Evolutionary conservation across 2,888 invertebrate species (phyloP).

Genomic region (Caenorhabditis uteleia): DNA sequence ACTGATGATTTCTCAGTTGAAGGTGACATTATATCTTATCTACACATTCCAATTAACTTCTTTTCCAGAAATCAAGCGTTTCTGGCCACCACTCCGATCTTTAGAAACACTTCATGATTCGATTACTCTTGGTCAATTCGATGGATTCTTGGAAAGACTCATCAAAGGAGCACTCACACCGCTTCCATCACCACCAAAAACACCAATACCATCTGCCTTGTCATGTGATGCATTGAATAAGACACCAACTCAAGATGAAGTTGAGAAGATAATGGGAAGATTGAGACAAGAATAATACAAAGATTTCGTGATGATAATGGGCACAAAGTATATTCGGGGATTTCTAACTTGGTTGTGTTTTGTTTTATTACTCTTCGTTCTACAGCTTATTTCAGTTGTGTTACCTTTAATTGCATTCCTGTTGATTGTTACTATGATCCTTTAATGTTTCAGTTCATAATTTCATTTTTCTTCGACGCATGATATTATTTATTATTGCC

Average conservation of each 20-base stretch:
- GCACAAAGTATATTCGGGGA: too few species aligned
- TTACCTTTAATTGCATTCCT: too few species aligned
- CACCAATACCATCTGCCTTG: constrained; percentile 35
- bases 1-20: constrained; percentile 61
- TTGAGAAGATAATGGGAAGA: constrained; percentile 27
- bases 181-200: constrained; percentile 49
- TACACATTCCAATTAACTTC: background rate
- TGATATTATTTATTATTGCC: background rate
- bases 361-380: too few species aligned
- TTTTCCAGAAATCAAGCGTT: constrained; percentile 71
- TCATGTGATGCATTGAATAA: constrained; percentile 33
- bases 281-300: constrained; percentile 9
- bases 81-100: constrained; percentile 90
- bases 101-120: constrained; percentile 93
- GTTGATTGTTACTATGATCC: background rate
- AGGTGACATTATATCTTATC: constrained; percentile 34
- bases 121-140: constrained; percentile 41
- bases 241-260: constrained; percentile 33
- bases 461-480: background rate
- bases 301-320: too few species aligned
- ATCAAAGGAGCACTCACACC: constrained; percentile 43
- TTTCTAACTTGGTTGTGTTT: too few species aligned
- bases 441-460: background rate
- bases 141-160: constrained; percentile 40
- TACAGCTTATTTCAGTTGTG: too few species aligned